A percentile compares a stretch with the other conserved stretches of the same genome.
phyloP scores from a whole-genome alignment of 2,888 invertebrate genomes.

The Mimachlamys varia region DNA sequence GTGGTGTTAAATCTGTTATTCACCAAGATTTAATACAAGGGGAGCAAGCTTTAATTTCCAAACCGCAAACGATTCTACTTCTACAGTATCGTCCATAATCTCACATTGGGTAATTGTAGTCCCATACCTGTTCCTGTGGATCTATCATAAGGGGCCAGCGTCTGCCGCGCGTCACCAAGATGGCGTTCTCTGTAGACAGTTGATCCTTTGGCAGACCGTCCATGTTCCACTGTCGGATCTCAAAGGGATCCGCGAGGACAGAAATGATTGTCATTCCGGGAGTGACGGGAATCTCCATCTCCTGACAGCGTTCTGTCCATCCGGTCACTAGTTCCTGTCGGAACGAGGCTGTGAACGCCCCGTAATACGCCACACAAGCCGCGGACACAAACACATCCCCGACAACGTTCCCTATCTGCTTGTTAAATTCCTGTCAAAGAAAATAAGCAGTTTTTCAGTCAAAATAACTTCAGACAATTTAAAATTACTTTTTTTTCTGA shows the following conservation, averaged over 20 bases:
- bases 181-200: slow-evolving; percentile 82
- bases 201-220: slow-evolving; percentile 81
- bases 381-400: slow-evolving; percentile 82
- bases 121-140: slow-evolving; percentile 81
- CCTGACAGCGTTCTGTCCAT: slow-evolving; percentile 88
- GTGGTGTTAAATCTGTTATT: too few relatives aligned
- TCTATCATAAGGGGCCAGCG: slow-evolving; percentile 82
- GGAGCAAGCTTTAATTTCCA: too few relatives aligned
- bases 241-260: slow-evolving; percentile 81
- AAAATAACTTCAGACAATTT: background rate
- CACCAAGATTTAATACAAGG: too few relatives aligned
- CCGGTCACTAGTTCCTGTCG: slow-evolving; percentile 83
- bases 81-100: background rate
- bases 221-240: slow-evolving; percentile 85
- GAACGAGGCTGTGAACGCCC: slow-evolving; percentile 81
- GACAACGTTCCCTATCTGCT: slow-evolving; percentile 80
- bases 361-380: slow-evolving; percentile 82
- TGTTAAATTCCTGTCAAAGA: slow-evolving; percentile 74
- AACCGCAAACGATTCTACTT: too few relatives aligned
- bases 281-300: slow-evolving; percentile 88
- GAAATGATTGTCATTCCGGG: slow-evolving; percentile 85
- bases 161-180: slow-evolving; percentile 80
- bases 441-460: background rate
- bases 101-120: too few relatives aligned
- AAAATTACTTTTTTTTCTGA: background rate